phyloP scores from a whole-genome alignment of 2,797 vertebrate species.

The Huso huso region DNA sequence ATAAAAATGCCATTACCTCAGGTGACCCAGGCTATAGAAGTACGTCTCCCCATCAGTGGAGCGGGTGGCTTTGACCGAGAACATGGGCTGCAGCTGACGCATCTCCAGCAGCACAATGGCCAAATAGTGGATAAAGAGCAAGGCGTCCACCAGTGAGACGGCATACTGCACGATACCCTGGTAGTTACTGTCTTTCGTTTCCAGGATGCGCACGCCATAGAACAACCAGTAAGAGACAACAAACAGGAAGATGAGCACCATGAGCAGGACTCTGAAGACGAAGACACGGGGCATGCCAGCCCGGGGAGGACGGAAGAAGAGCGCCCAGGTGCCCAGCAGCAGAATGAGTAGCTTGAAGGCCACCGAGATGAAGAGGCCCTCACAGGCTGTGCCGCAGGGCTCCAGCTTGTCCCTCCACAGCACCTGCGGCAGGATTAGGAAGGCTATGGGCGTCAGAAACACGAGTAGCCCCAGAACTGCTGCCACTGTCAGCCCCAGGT shows the following conservation, averaged over 20 bases:
- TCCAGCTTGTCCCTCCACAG: conserved; percentile 82
- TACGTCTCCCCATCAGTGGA: conserved; percentile 81
- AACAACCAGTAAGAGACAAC: conserved; percentile 97
- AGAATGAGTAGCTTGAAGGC: conserved; percentile 94
- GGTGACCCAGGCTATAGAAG: conserved; percentile 83
- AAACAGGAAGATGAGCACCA: conserved; percentile 83
- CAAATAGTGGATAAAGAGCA: conserved; percentile 92
- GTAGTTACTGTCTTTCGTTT: conserved; percentile 82
- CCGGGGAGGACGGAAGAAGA: conserved; percentile 76
- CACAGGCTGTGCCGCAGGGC: conserved; percentile 83
- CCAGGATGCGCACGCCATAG: conserved; percentile 88
- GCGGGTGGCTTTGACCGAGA: conserved; percentile 80
- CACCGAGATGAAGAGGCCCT: conserved; percentile 92
- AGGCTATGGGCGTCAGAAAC: conserved; percentile 81
- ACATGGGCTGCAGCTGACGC: conserved; percentile 80
- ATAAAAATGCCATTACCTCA: conserved; percentile 59
- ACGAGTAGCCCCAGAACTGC: conserved; percentile 72
- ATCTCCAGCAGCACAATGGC: conserved; percentile 88
- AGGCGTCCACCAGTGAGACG: conserved; percentile 86
- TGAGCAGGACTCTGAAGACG: conserved; percentile 79
- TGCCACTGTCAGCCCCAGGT: conserved; percentile 70
- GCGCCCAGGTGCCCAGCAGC: conserved; percentile 86
- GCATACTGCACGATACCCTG: conserved; percentile 90
- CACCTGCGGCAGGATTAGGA: conserved; percentile 79
- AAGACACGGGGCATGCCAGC: conserved; percentile 78